These are phyloP conservation scores for Dugesia japonica DNA, from an alignment of 2,888 invertebrate genomes.

Conservation along the genomic window DNA sequence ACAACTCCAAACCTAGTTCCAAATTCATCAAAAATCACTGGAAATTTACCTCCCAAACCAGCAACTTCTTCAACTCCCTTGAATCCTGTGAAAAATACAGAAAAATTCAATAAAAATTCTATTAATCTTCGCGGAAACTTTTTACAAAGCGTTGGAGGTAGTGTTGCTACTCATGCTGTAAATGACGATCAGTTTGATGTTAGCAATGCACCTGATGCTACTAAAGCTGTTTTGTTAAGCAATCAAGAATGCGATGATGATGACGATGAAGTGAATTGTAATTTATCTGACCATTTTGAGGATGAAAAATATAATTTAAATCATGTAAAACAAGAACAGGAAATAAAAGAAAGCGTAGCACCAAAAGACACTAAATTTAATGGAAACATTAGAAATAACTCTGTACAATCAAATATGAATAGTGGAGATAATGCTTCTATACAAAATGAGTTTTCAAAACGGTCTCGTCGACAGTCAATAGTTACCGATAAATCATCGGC, in stretches of 20 bases:
- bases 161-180: conserved; percentile 28
- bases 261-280: background rate
- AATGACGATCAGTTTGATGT: conserved; percentile 31
- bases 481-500: background rate
- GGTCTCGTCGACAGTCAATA: background rate
- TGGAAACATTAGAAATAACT: background rate
- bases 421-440: background rate
- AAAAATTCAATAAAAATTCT: background rate
- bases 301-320: conserved; percentile 23
- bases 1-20: background rate
- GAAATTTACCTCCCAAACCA: background rate
- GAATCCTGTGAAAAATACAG: background rate
- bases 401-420: background rate
- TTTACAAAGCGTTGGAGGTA: conserved; percentile 5
- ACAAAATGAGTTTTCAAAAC: background rate
- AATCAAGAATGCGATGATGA: conserved; percentile 11
- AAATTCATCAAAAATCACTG: background rate
- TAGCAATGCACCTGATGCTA: conserved; percentile 34
- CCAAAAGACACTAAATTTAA: background rate
- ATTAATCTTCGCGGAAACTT: background rate
- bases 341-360: background rate
- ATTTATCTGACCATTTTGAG: conserved; percentile 24
- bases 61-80: background rate
- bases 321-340: background rate
- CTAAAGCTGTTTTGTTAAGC: conserved; percentile 27